Conservation (phyloP, 1,140 invertebrate species). For the Diorhabda elongata region DNA sequence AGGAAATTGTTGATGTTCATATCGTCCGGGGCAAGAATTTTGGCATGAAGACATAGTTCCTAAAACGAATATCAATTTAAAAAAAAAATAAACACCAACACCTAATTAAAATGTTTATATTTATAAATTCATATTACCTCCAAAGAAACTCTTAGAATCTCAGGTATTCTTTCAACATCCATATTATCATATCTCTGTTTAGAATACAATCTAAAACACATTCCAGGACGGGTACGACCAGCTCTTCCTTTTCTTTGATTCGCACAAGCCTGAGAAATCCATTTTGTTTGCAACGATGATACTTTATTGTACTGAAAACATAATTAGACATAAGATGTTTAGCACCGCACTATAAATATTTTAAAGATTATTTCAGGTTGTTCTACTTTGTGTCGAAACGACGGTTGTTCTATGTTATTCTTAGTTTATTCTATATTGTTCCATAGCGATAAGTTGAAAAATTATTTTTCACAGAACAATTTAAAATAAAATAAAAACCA, state of each 20-base stretch:
- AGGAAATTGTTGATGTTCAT: slow-evolving; percentile 80
- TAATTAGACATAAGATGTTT: too few species aligned
- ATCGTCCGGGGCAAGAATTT: slow-evolving; percentile 69
- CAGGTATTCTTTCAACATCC: slow-evolving; percentile 63
- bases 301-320: slow-evolving; percentile 50
- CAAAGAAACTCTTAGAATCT: slow-evolving; percentile 70
- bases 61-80: slow-evolving; percentile 43
- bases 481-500: too few species aligned
- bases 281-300: slow-evolving; percentile 64
- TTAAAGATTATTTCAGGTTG: too few species aligned
- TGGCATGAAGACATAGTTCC: slow-evolving; percentile 89
- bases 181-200: slow-evolving; percentile 63
- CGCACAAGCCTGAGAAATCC: slow-evolving; percentile 75
- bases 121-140: slow-evolving; percentile 38
- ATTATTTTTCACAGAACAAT: too few species aligned
- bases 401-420: too few species aligned
- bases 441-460: too few species aligned
- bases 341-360: too few species aligned
- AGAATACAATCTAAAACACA: slow-evolving; percentile 77
- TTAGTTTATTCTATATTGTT: too few species aligned
- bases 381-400: too few species aligned
- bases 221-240: slow-evolving; percentile 76
- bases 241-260: slow-evolving; percentile 78
- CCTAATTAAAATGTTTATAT: background rate
- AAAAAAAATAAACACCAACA: background rate